These are phyloP conservation scores for Metacarcinus magister DNA, from an alignment of 2,888 invertebrate genomes.

Conservation along the genomic window DNA sequence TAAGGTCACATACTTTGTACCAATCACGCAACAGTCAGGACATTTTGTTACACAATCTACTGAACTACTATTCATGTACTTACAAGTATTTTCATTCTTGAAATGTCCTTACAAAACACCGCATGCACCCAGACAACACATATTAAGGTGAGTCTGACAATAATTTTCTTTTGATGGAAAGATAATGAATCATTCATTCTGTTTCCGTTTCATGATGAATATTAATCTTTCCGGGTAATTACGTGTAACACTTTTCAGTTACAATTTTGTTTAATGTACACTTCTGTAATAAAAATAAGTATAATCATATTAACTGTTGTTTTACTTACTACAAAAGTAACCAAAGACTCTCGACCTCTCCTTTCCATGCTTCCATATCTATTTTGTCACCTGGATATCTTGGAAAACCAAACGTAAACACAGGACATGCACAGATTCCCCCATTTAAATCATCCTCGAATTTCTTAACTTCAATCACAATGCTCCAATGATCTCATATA, in stretches of 20 bases:
- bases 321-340: neutral
- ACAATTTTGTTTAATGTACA: neutral
- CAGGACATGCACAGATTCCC: neutral
- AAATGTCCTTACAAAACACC: neutral
- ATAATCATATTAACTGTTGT: neutral
- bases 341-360: neutral
- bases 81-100: neutral
- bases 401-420: neutral
- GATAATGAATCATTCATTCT: neutral
- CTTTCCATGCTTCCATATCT: neutral
- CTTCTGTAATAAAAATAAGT: neutral
- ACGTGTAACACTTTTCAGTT: neutral
- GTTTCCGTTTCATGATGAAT: neutral
- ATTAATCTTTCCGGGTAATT: neutral
- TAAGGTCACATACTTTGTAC: neutral
- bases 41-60: neutral
- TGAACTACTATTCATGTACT: neutral
- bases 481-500: neutral
- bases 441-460: neutral
- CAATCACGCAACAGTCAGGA: neutral
- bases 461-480: neutral
- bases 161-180: neutral
- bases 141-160: neutral
- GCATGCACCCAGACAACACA: slow-evolving; percentile 1
- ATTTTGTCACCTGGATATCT: neutral